phyloP scores from a whole-genome alignment of 2,797 vertebrate genomes.

The Crypturellus tataupa region DNA sequence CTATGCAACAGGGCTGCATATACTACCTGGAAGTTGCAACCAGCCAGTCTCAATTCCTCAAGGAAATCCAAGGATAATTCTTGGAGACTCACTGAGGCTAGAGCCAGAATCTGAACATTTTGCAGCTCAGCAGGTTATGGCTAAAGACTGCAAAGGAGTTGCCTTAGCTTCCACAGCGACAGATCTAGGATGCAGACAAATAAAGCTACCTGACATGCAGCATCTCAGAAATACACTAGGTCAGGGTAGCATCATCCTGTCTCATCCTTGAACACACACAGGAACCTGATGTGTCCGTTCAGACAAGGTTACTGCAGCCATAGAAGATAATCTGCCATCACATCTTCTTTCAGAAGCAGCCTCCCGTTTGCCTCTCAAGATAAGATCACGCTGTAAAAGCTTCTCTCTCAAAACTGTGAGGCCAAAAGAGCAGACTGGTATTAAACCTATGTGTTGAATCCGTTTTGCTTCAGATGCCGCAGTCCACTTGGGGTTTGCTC shows the following conservation, averaged over 20 bases:
- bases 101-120: background rate
- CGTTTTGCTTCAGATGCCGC: background rate
- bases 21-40: background rate
- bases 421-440: background rate
- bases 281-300: background rate
- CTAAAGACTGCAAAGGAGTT: background rate
- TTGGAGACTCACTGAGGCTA: background rate
- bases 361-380: background rate
- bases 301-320: background rate
- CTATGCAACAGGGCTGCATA: background rate
- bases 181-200: background rate
- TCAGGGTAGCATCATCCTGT: background rate
- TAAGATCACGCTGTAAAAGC: background rate
- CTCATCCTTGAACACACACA: background rate
- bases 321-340: background rate
- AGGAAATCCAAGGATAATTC: background rate
- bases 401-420: constrained; percentile 1
- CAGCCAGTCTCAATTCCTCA: background rate
- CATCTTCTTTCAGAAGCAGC: background rate
- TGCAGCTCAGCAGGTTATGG: background rate
- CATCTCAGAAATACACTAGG: background rate
- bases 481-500: background rate
- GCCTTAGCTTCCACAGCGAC: background rate
- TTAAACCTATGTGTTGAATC: background rate
- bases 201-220: background rate